These are phyloP conservation scores for Pyrrhosoma nymphula DNA, from an alignment of 2,888 invertebrate species.

Conservation along the genomic window DNA sequence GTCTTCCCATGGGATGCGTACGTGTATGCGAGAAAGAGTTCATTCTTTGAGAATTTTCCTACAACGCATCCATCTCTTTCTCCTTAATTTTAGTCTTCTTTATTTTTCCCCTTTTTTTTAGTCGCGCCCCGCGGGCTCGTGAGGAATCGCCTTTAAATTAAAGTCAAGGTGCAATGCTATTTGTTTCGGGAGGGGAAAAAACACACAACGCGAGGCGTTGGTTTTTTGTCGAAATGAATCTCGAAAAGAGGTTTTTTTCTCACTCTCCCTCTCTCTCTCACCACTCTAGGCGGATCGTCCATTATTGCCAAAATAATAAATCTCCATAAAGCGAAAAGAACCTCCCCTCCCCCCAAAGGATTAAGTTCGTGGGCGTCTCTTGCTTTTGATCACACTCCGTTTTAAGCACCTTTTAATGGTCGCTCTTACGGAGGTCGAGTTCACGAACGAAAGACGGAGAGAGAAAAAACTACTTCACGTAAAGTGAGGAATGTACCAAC, in stretches of 20 bases:
- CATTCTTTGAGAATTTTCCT: conserved; percentile 56
- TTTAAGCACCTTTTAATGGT: background rate
- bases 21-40: background rate
- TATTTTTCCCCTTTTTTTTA: background rate
- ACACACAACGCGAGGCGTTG: background rate
- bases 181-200: background rate
- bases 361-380: background rate
- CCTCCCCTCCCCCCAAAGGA: background rate
- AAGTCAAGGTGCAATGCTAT: background rate
- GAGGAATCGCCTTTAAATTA: background rate
- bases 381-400: background rate
- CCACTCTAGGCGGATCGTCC: background rate
- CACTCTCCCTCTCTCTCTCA: background rate
- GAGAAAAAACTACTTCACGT: background rate
- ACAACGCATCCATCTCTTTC: conserved; percentile 2
- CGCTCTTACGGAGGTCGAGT: background rate
- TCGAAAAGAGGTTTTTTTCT: background rate
- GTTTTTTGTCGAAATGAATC: background rate
- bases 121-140: background rate
- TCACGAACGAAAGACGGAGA: background rate
- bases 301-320: conserved; percentile 35
- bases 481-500: background rate
- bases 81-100: background rate
- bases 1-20: background rate
- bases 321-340: background rate